Evolutionary conservation across 1,140 invertebrate species (phyloP).

Genomic region (Formica exsecta): DNA sequence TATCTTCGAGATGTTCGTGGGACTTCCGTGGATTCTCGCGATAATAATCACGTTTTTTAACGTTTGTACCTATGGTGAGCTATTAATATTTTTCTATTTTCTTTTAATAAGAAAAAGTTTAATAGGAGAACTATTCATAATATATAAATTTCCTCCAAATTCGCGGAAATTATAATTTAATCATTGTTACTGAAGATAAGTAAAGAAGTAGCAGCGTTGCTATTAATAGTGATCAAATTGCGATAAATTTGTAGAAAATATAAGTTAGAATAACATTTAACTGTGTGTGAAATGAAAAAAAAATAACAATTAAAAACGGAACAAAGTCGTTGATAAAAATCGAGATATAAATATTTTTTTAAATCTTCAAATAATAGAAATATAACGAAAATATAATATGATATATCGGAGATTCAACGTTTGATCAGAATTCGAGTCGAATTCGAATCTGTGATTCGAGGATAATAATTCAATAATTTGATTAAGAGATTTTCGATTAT

Average conservation of each 20-base stretch:
- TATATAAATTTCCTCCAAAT: not conserved
- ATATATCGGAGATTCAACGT: not conserved
- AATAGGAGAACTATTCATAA: not conserved
- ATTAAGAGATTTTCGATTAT: not conserved
- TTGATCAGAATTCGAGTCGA: not conserved
- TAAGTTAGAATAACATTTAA: not conserved
- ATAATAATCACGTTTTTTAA: not conserved
- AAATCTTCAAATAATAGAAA: not conserved
- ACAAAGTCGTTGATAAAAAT: too few species aligned
- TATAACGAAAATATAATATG: not conserved
- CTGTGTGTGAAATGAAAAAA: too few species aligned
- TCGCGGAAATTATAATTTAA: not conserved
- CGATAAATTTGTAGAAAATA: not conserved
- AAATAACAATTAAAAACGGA: too few species aligned
- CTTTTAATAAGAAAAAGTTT: not conserved
- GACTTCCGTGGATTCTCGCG: not conserved
- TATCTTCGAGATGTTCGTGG: constrained; percentile 24
- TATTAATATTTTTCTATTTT: not conserved
- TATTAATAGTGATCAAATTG: not conserved
- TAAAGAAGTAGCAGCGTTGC: too few species aligned
- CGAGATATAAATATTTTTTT: too few species aligned
- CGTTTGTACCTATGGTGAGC: constrained; percentile 15
- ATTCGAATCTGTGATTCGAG: not conserved
- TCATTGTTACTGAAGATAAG: not conserved
- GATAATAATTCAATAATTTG: constrained; percentile 1